Base-by-base conservation (phyloP, 2,797 vertebrate species). In the Aythya fuligula region DNA sequence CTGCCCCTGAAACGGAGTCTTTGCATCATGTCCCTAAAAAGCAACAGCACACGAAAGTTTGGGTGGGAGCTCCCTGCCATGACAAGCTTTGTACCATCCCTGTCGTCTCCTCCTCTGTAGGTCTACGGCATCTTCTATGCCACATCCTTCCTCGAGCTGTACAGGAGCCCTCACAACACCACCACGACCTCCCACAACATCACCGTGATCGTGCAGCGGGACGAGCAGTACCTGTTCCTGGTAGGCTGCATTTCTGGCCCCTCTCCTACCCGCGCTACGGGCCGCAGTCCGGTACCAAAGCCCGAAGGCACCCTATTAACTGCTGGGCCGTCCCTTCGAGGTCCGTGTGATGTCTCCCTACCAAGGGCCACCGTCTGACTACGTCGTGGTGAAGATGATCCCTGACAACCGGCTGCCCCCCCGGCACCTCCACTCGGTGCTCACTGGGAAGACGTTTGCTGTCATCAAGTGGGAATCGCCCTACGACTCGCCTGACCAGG, bases 401-500 rank as follows among this genome's bases (percentile, higher is more conserved):
- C 99, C 99, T 0, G 99, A 98, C n/a, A 99, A 98, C 96, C 96
- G 99, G 49, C 98, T 99, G 36, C 99, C 99, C 0, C 99, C 99
- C 15, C 98, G 99, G n/a, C 99, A 99, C 95, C 98, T 99, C 41
- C 99, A 99, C 28, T 95, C 97, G 0, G 99, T 99, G 76, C 98
- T 49, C 41, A 98, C 98, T 0, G 98, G 98, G 11, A 99, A 99
- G 93, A 99, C 98, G 0, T 98, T 98, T 6, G 98, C 98, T 0
- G 97, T 97, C 58, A 97, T 99, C 72, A 99, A 99, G 91, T 99
- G 99, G 99, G 99, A 99, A 91, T 99, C 99, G 0, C 99, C 99
- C 0, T 99, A 99, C 0, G 99, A 99, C 94, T 97, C 98, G 0
- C 99, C 99, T 0, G 98, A 98, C 96, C 81, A 98, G 69, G 97